phyloP scores from a whole-genome alignment of 2,888 invertebrate species.

The Ferdinandea cuprea region DNA sequence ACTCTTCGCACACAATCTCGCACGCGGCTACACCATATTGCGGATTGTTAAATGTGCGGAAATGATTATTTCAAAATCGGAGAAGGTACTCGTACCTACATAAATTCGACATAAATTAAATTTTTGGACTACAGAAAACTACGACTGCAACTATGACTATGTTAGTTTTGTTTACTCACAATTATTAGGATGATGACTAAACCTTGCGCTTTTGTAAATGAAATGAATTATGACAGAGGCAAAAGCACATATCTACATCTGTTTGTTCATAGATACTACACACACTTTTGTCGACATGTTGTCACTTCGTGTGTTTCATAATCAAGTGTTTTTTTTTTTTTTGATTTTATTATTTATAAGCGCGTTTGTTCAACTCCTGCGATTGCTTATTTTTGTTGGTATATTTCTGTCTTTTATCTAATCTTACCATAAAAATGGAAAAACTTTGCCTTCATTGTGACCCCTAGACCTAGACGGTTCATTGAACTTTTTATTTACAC shows the following conservation, averaged over 20 bases:
- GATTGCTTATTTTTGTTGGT: neutral
- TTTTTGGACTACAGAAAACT: neutral
- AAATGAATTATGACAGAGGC: constrained; percentile 3
- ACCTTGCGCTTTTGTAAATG: constrained; percentile 1
- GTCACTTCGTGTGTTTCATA: constrained; percentile 39
- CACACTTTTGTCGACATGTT: constrained; percentile 34
- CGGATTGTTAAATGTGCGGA: constrained; percentile 13
- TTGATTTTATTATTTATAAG: constrained; percentile 44
- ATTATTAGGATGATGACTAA: constrained; percentile 9
- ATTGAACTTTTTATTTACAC: constrained; percentile 79
- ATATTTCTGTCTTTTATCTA: constrained; percentile 49
- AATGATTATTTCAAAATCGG: constrained; percentile 12
- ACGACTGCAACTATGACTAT: too few relatives aligned
- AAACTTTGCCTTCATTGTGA: constrained; percentile 38
- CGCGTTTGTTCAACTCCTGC: constrained; percentile 18
- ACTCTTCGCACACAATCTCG: too few relatives aligned
- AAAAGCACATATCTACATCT: neutral
- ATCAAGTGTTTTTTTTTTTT: constrained; percentile 37
- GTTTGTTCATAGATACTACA: constrained; percentile 11
- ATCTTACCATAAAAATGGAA: constrained; percentile 33
- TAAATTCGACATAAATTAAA: neutral
- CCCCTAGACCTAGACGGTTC: constrained; percentile 75
- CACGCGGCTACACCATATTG: too few relatives aligned
- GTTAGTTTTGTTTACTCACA: neutral
- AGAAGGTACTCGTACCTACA: neutral